Evolutionary conservation across 2,113 vertebrate genomes (phyloP).

Genomic region (Hymenochirus boettgeri): DNA sequence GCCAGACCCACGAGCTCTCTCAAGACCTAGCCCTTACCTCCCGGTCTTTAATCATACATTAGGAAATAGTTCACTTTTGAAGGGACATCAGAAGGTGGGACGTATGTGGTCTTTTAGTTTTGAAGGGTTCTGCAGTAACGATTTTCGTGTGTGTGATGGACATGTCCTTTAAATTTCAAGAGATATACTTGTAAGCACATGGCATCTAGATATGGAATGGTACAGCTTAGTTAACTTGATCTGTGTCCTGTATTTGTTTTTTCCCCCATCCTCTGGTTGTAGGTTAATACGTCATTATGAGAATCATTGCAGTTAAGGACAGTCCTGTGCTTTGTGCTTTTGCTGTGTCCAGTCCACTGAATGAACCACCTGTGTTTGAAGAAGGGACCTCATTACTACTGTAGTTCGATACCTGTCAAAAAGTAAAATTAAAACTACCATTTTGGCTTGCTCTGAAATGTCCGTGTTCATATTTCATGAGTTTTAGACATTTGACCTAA

Average conservation of each 20-base stretch:
- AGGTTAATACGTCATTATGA: neutral
- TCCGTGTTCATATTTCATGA: conserved; percentile 54
- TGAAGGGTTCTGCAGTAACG: no score
- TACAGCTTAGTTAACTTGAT: no score
- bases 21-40: no score
- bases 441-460: conserved; percentile 16
- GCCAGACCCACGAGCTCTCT: no score
- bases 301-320: neutral
- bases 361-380: neutral
- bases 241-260: no score
- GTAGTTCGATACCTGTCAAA: conserved; percentile 4
- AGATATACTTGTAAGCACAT: no score
- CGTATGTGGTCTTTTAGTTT: no score
- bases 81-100: no score
- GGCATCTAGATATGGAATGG: neutral
- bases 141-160: no score
- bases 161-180: no score
- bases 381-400: neutral
- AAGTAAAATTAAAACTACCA: conserved; percentile 19
- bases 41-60: no score
- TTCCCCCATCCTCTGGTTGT: neutral
- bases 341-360: neutral
- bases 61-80: no score
- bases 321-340: neutral
- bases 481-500: conserved; percentile 65